Conservation (phyloP, 2,888 invertebrate species). For the Buathra laborator region DNA sequence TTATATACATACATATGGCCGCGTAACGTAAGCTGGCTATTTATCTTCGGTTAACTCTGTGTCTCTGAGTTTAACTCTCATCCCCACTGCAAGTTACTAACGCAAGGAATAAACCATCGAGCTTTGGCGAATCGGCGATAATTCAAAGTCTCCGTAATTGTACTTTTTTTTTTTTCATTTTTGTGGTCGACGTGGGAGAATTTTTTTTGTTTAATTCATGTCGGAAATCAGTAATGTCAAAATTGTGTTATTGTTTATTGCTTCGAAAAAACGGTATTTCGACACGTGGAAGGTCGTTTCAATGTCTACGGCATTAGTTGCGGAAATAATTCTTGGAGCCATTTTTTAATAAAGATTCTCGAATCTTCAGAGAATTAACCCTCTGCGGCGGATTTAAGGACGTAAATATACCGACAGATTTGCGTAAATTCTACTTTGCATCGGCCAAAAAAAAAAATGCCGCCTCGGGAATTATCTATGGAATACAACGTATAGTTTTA, state of each 20-base stretch:
- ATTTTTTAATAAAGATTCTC: no score
- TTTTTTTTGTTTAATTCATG: neutral
- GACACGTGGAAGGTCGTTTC: no score
- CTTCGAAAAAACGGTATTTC: no score
- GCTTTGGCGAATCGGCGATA: neutral
- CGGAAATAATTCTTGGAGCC: no score
- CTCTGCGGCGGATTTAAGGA: no score
- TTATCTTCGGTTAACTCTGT: conserved; percentile 48
- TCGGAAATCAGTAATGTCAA: neutral
- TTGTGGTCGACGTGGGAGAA: no score
- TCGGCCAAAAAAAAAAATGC: neutral
- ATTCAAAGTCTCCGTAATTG: neutral
- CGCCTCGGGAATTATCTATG: neutral
- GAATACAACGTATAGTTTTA: neutral
- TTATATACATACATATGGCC: conserved; percentile 48
- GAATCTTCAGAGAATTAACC: no score
- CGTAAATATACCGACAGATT: no score
- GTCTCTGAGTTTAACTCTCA: conserved; percentile 6
- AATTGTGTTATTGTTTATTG: no score
- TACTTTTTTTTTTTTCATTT: neutral
- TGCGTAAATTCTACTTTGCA: neutral
- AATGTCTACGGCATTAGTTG: no score
- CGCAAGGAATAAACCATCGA: neutral
- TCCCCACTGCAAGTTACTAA: neutral
- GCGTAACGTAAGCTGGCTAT: conserved; percentile 43